phyloP scores from a whole-genome alignment of 2,888 invertebrate genomes.

The Ectemnius continuus region DNA sequence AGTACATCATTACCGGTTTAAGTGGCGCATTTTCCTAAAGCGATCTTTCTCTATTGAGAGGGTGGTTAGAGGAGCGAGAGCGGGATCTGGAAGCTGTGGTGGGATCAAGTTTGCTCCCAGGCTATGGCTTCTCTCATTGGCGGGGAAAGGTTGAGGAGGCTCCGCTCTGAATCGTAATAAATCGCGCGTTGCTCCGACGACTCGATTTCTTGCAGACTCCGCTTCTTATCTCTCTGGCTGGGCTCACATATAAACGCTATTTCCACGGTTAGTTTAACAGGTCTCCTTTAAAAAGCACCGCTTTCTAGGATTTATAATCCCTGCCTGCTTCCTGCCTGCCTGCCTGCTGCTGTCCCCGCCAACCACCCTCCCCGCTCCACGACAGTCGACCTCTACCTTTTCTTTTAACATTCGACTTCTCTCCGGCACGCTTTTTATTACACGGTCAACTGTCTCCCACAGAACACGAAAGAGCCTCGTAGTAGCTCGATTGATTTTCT shows the following conservation, averaged over 20 bases:
- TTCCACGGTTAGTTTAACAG: constrained; percentile 52
- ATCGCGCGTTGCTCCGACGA: constrained; percentile 31
- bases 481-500: neutral
- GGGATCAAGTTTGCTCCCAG: neutral
- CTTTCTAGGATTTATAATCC: constrained; percentile 3
- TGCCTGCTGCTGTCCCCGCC: neutral
- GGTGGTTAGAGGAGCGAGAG: neutral
- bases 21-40: neutral
- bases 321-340: too few relatives aligned
- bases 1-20: neutral
- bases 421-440: too few relatives aligned
- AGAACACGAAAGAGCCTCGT: neutral
- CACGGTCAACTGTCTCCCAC: neutral
- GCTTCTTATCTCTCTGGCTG: constrained; percentile 52
- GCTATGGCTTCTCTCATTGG: constrained; percentile 7
- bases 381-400: too few relatives aligned
- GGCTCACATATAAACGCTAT: constrained; percentile 44
- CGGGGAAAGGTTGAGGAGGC: constrained; percentile 12
- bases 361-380: neutral
- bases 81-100: too few relatives aligned
- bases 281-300: constrained; percentile 13
- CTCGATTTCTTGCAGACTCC: constrained; percentile 52
- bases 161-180: constrained; percentile 48
- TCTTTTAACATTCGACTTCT: too few relatives aligned
- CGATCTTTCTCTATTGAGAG: neutral